Evolutionary conservation across 2,797 vertebrate genomes (phyloP).

Genomic region (Diplodus sargus): DNA sequence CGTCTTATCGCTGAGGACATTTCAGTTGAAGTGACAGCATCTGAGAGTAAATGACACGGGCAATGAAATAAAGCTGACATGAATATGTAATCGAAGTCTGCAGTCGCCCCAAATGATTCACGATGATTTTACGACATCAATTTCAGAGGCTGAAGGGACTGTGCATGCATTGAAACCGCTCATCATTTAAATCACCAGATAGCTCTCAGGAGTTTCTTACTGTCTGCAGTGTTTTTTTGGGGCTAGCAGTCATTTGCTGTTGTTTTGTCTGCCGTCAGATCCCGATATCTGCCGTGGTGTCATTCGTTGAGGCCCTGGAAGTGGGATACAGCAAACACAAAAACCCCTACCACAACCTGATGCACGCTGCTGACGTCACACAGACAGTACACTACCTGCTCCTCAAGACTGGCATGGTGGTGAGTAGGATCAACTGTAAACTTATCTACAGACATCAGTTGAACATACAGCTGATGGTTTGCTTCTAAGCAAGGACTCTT

Average conservation of each 20-base stretch:
- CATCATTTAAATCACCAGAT: slow-evolving; percentile 30
- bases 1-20: slow-evolving; percentile 40
- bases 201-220: background rate
- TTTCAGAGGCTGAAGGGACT: slow-evolving; percentile 31
- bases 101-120: slow-evolving; percentile 45
- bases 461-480: background rate
- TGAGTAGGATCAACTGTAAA: slow-evolving; percentile 80
- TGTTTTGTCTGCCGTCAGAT: slow-evolving; percentile 85
- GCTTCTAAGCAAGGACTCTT: slow-evolving; percentile 17
- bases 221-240: background rate
- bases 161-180: slow-evolving; percentile 7
- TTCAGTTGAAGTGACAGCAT: slow-evolving; percentile 52
- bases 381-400: slow-evolving; percentile 97
- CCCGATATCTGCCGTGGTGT: slow-evolving; percentile 96
- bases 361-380: slow-evolving; percentile 96
- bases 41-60: slow-evolving; percentile 54
- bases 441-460: background rate
- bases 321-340: slow-evolving; percentile 98
- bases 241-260: slow-evolving; percentile 12
- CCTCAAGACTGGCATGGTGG: slow-evolving; percentile 94
- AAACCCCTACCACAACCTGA: slow-evolving; percentile 98
- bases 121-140: slow-evolving; percentile 44
- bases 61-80: slow-evolving; percentile 50
- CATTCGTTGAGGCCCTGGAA: slow-evolving; percentile 96
- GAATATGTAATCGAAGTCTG: slow-evolving; percentile 47